Conservation (phyloP, 2,888 invertebrate species). For the Stictocephala bisonia region DNA sequence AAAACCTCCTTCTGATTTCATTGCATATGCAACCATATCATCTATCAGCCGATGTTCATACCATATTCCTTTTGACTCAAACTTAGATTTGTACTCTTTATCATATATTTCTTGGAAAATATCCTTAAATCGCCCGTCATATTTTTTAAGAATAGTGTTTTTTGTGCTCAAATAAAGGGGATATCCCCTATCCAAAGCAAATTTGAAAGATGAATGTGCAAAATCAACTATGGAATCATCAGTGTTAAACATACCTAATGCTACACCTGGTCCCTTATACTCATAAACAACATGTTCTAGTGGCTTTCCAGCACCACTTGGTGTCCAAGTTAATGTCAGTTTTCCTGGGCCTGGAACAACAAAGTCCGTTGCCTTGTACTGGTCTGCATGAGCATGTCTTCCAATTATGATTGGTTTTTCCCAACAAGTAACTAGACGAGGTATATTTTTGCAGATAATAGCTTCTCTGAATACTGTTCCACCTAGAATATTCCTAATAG, state of each 20-base stretch:
- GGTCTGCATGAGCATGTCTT: conserved; percentile 98
- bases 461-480: conserved; percentile 88
- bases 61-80: conserved; percentile 90
- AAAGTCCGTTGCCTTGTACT: conserved; percentile 96
- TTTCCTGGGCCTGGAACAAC: conserved; percentile 92
- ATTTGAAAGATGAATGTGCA: conserved; percentile 95
- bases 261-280: conserved; percentile 89
- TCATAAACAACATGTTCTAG: conserved; percentile 84
- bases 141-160: conserved; percentile 95
- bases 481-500: conserved; percentile 87
- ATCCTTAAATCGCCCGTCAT: conserved; percentile 97
- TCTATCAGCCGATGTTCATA: conserved; percentile 99
- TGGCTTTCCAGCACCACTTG: conserved; percentile 71
- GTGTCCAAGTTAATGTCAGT: conserved; percentile 85
- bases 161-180: conserved; percentile 96
- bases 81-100: conserved; percentile 84
- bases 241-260: conserved; percentile 96
- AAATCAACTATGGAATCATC: conserved; percentile 94
- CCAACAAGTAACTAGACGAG: conserved; percentile 95
- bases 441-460: conserved; percentile 93
- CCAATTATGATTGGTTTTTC: conserved; percentile 97
- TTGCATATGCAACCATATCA: conserved; percentile 98
- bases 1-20: conserved; percentile 98
- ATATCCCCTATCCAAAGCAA: conserved; percentile 84
- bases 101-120: conserved; percentile 97